These are phyloP conservation scores for Holotrichia oblita DNA, from an alignment of 1,140 invertebrate genomes.

Conservation along the genomic window DNA sequence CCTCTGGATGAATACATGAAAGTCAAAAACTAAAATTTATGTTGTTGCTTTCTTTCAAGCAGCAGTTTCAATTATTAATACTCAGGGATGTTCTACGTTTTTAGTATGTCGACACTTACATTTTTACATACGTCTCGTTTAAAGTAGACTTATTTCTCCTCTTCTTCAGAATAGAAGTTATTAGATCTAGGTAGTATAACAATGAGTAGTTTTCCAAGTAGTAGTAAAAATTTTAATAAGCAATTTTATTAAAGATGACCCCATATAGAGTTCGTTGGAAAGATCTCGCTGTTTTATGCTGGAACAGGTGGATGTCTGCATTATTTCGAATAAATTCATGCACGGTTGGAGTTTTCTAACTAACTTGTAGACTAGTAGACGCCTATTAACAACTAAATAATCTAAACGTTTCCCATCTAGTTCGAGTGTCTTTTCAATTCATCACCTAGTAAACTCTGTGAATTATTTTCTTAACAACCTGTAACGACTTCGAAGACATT, in stretches of 20 bases:
- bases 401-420: too few species aligned
- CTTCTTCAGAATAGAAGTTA: neutral
- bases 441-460: too few species aligned
- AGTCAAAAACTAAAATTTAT: constrained; percentile 20
- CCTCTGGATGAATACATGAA: constrained; percentile 20
- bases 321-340: too few species aligned
- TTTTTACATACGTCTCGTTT: neutral
- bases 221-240: neutral
- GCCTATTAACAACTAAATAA: too few species aligned
- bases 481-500: neutral
- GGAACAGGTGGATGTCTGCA: too few species aligned
- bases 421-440: too few species aligned
- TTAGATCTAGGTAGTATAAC: neutral
- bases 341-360: too few species aligned
- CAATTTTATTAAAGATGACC: neutral
- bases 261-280: neutral
- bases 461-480: too few species aligned
- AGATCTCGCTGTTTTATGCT: too few species aligned
- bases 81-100: neutral
- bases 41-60: neutral
- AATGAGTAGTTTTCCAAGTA: neutral
- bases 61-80: constrained; percentile 7
- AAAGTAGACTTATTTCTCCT: neutral
- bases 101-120: neutral
- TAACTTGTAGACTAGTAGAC: too few species aligned